Evolutionary conservation across 2,797 vertebrate genomes (phyloP).

Genomic region (Pteronotus mesoamericanus): DNA sequence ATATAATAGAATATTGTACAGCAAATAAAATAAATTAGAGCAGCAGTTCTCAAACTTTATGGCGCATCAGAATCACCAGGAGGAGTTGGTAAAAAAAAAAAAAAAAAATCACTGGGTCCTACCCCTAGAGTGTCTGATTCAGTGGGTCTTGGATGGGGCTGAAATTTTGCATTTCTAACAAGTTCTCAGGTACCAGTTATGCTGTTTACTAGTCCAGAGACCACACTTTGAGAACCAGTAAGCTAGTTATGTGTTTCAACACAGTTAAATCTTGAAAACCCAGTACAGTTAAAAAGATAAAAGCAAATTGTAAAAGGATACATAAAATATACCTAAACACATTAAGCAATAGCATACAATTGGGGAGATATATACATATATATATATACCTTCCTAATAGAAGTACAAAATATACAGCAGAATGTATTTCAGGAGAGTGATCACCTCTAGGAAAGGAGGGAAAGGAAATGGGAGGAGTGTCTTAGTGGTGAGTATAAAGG

Average conservation of each 20-base stretch:
- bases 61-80: neutral
- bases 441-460: neutral
- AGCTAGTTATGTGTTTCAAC: neutral
- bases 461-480: neutral
- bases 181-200: neutral
- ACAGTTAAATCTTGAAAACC: neutral
- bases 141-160: neutral
- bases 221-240: neutral
- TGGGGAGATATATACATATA: neutral
- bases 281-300: neutral
- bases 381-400: neutral
- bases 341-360: neutral
- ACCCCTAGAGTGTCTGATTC: neutral
- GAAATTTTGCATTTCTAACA: neutral
- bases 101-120: neutral
- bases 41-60: neutral
- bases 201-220: neutral
- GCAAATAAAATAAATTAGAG: neutral
- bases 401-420: neutral
- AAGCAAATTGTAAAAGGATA: neutral
- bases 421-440: neutral
- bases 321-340: neutral
- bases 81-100: neutral
- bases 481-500: neutral
- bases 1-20: neutral